Evolutionary conservation across 2,888 invertebrate genomes (phyloP), one percentile per base, ranked within the genome.

Genomic region (Mythimna albipuncta): DNA sequence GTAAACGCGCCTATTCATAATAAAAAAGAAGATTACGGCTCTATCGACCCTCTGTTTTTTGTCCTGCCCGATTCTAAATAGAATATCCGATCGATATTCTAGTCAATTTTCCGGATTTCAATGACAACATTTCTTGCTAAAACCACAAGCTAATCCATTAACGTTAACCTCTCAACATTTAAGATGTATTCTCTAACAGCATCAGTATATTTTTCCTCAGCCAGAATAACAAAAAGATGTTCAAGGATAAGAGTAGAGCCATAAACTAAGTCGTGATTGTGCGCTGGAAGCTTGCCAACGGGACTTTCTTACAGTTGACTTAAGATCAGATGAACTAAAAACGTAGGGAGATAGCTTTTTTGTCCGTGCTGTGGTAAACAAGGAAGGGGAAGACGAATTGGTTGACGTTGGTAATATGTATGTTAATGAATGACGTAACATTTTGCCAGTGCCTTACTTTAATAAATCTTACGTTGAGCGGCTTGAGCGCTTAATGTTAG

Each of bases 241-340:
- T 64, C 50, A 80, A 58, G 64, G 70, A 82, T 82, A 81, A 69
- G 41, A 19, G 68, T 52, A 44, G 6, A 19, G 55, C 62, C 16
- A 69, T 76, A 69, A 72, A 72, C 70, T 47, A 70, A 72, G 57
- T 52, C 54, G 59, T 74, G 82, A 84, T 75, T 72, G 67, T 70
- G 52, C 54, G 64, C 69, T 79, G 83, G 82, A 70, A n/a, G 11
- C 44, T 59, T 62, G 85, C 85, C 83, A 83, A 59, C 58, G 32
- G 26, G 69, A 65, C 26, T 65, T 80, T 59, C 73, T 78, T 73
- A 64, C 58, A 66, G 55, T 81, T 69, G 59, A 74, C 68, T 79
- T 79, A 71, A 74, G 70, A 82, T 79, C 79, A 47, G 69, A 73
- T 81, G 72, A 73, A 38, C 41, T 68, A 63, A 38, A 52, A 62